phyloP scores from a whole-genome alignment of 2,113 vertebrate genomes.

The Sakesphorus luctuosus region DNA sequence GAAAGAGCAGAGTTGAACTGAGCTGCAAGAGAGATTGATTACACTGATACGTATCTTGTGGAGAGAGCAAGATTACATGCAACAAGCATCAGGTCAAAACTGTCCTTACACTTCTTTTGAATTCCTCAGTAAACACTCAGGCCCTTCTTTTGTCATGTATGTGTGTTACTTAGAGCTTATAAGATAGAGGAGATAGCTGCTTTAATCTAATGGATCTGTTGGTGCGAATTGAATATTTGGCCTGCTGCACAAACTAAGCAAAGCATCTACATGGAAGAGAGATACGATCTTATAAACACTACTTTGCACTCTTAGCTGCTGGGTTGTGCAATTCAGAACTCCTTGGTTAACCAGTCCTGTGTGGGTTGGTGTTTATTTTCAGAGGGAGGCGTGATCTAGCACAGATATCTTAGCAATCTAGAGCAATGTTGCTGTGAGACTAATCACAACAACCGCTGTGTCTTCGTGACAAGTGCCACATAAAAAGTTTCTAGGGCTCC shows the following conservation, averaged over 20 bases:
- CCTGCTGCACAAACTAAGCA: background rate
- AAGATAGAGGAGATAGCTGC: background rate
- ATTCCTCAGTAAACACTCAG: background rate
- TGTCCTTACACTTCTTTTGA: background rate
- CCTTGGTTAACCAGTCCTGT: background rate
- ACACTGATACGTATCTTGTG: background rate
- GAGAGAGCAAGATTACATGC: background rate
- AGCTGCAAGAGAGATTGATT: background rate
- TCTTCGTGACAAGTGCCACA: background rate
- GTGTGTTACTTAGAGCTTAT: background rate
- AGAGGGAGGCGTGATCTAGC: background rate
- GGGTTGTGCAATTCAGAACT: slow-evolving; percentile 12
- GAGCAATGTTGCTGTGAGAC: background rate
- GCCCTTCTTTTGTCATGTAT: background rate
- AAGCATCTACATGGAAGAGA: background rate
- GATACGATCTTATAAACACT: background rate
- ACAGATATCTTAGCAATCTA: background rate
- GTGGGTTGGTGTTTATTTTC: background rate
- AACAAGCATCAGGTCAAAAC: background rate
- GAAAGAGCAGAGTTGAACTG: background rate
- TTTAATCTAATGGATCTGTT: background rate
- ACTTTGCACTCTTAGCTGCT: background rate
- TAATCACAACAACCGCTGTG: background rate
- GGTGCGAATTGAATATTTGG: background rate
- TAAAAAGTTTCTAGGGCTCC: background rate